Evolutionary conservation across 1,140 invertebrate genomes (phyloP).

Genomic region (Lutraria rhynchaena): DNA sequence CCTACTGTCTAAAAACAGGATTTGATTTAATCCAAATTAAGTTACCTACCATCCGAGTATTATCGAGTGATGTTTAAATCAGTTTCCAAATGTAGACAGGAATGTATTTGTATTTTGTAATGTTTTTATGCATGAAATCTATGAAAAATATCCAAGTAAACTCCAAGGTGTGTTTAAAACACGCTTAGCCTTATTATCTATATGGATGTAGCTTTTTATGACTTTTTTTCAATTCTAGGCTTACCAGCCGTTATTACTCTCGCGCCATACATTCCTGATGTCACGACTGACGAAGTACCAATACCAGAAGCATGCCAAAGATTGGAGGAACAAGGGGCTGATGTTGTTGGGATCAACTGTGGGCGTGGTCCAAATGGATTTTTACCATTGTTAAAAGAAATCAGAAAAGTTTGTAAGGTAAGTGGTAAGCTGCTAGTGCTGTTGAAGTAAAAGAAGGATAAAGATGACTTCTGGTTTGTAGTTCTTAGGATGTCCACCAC

Average conservation of each 20-base stretch:
- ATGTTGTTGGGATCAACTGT: constrained; percentile 74
- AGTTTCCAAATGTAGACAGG: no score
- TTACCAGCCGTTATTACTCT: constrained; percentile 66
- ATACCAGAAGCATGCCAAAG: constrained; percentile 62
- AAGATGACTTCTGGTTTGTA: no score
- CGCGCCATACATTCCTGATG: constrained; percentile 13
- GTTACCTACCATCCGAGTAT: no score
- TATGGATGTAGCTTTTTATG: background rate
- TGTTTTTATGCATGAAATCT: background rate
- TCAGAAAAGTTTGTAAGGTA: constrained; percentile 68
- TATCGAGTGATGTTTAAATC: no score
- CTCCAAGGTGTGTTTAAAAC: background rate
- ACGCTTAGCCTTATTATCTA: background rate
- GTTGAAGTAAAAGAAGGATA: no score
- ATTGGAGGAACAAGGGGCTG: constrained; percentile 70
- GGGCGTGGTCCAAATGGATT: constrained; percentile 67
- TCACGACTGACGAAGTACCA: constrained; percentile 53
- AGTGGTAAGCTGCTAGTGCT: background rate
- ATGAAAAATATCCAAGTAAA: background rate
- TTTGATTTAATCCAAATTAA: no score
- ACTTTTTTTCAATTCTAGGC: no score
- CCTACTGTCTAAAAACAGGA: no score
- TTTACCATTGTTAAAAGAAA: constrained; percentile 61
- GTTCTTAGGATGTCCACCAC: no score
- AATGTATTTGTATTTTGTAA: no score